Evolutionary conservation across 2,888 invertebrate species (phyloP), one percentile per base, ranked within the genome.

Genomic region (Leptopilina drosophilae): DNA sequence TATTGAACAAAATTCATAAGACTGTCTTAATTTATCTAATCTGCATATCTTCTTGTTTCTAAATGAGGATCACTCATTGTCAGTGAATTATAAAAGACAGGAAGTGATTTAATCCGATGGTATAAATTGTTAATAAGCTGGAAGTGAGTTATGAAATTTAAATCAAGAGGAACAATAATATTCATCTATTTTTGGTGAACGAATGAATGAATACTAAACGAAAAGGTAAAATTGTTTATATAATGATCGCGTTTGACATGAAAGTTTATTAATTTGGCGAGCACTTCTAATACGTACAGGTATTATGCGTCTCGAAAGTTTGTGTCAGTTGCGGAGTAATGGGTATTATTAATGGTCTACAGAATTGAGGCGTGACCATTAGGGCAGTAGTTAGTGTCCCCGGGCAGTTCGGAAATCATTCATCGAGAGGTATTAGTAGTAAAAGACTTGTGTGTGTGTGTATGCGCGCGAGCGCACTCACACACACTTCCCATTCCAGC

Each of bases 281-380:
- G 40, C 11, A 14, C 7, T 26, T 20, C 15, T 64, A 11, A 64
- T 64, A 20, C 33, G 40, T 40, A 42, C 5, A 14, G 33, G 40
- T 26, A 15, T 33, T 64, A 33, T 9, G 64, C 40, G 64, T 26
- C 40, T 64, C 40, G 64, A 64, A 64, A 64, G 40, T 33, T 64
- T 33, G 64, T 40, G 26, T 26, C 73, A 73, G 73, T 40, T 56
- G 14, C 2, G 33, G 53, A 56, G 56, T 73, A 73, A 33, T 14
- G 33, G 56, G 5, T 15, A 69, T 69, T 69, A 69, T 73, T 56
- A 73, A 73, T 73, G 73, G 56, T 33, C 33, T 33, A 33, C 56
- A 14, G 69, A 56, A 73, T 73, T 73, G 73, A 33, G 56, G 56
- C 33, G 56, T 53, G 73, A n/a, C 56, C 56, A 73, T 73, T 56